Base-by-base conservation (phyloP, 2,888 invertebrate species). In the Dryocosmus kuriphilus region DNA sequence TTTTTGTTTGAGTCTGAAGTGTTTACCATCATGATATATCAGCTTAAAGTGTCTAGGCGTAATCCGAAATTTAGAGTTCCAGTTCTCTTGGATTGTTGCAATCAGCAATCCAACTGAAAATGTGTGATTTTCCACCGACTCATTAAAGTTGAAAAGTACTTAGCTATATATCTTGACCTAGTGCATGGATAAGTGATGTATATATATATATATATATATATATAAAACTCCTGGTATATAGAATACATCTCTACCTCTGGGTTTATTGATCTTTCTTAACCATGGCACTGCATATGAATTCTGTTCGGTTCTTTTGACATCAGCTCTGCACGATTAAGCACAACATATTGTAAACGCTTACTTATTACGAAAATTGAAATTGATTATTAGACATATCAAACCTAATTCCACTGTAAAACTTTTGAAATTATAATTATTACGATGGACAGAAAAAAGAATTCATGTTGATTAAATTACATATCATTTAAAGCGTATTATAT, bases 161-260 rank as follows among this genome's bases (percentile, higher is more conserved):
- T 88, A 85, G 87, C 89, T 91, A 90, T 90, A 91, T 86, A 90
- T 90, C 88, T 91, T 91, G 91, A 91, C 91, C 91, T 90, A 91
- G 89, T 91, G 88, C 88, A 89, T 90, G 87, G 88, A 88, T 85
- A 89, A 90, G 89, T 87, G 87, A 88, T 86, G 83, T 80, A 76
- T 79, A 86, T 87, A 85, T 87, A 87, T 89, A 85, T 86, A 85
- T 80, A 76, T 79, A 86, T 87, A 85, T 87, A 87, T 89, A 85
- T 86, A 85, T 82, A 79, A 85, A 86, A 86, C 85, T 85, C 85
- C 85, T 86, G 86, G 82, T 85, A 85, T 86, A 87, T 85, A 86
- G 85, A 83, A 85, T 85, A 86, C 86, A 88, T 87, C 87, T 87
- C 85, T 87, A 84, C 87, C 89, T 88, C 87, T 88, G 88, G 88